Conservation (phyloP, 2,888 invertebrate genomes). For the Nemoura dubitans region DNA sequence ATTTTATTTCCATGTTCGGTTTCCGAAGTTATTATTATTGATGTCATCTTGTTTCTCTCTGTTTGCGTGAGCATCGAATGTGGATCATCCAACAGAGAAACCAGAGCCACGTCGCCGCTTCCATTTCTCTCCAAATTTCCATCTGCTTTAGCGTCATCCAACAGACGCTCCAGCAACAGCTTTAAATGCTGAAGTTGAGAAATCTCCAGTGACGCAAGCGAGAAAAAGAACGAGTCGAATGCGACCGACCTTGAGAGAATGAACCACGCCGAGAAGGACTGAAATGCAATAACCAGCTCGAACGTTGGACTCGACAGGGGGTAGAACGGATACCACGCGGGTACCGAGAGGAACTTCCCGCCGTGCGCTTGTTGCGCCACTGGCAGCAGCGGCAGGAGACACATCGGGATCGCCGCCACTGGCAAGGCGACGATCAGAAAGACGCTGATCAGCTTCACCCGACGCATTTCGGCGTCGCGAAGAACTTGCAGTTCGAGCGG, state of each 20-base stretch:
- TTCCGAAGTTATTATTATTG: neutral
- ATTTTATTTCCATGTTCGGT: neutral
- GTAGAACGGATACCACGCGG: conserved; percentile 37
- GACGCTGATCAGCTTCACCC: neutral
- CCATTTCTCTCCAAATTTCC: neutral
- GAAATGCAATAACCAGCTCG: conserved; percentile 38
- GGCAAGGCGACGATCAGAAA: conserved; percentile 25
- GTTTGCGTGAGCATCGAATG: neutral
- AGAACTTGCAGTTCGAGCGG: neutral
- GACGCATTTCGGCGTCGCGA: neutral
- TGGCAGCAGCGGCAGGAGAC: conserved; percentile 36
- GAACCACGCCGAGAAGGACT: conserved; percentile 22
- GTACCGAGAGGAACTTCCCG: conserved; percentile 3
- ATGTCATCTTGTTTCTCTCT: neutral
- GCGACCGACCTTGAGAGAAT: conserved; percentile 17
- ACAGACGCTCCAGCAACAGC: neutral
- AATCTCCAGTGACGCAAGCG: conserved; percentile 15
- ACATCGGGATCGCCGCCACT: conserved; percentile 16
- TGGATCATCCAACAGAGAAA: neutral
- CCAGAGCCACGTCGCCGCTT: neutral
- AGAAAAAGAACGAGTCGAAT: conserved; percentile 36
- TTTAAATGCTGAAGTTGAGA: conserved; percentile 10
- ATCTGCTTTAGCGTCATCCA: neutral
- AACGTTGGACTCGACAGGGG: conserved; percentile 15
- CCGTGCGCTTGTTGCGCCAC: conserved; percentile 15